Base-by-base conservation (phyloP, 1,140 invertebrate species). In the Yoshiicerus persimilis region DNA sequence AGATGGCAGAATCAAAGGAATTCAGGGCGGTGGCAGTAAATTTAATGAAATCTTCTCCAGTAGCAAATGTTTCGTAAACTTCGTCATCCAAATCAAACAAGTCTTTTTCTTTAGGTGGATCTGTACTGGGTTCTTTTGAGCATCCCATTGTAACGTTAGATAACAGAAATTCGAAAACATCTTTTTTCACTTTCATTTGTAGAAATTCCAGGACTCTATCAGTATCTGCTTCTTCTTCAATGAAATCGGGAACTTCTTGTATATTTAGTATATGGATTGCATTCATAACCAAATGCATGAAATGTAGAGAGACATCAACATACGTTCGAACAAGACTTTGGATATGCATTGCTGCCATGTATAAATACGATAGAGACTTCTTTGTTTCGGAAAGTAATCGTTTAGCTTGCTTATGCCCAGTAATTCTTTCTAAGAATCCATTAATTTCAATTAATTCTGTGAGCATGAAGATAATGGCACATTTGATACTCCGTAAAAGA, bases 401-500 rank as follows among this genome's bases (percentile, higher is more conserved):
- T 62, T 38, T 20, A 77, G 84, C 30, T 84, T 85, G 16, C 8
- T 32, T 5, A n/a, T 87, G 62, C 66, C 56, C 86, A 30, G 77
- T 77, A 84, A 88, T 66, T 84, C 87, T 64, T 38, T 83, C 41
- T 1, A 90, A 23, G 83, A 90, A 90, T 25, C 89, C 89, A 25
- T 62, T 70, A 47, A 90, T 88, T 84, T 90, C 89, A 84, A 87
- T 90, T 25, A 90, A 47, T n/a, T 88, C 89, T 1, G 86, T 83
- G 16, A 88, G 39, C 62, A 90, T 62, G 32, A 85, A 87, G 0
- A 89, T 86, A 20, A 89, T 75, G 0, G 89, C 86, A 86, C 89
- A 85, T 77, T 89, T 88, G 4, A 89, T 90, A 32, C 34, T 88
- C 38, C 86, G 23, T 23, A 90, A 38, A 84, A 88, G 89, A 80